Evolutionary conservation across 2,888 invertebrate genomes (phyloP).

Genomic region (Campoplex nolae): DNA sequence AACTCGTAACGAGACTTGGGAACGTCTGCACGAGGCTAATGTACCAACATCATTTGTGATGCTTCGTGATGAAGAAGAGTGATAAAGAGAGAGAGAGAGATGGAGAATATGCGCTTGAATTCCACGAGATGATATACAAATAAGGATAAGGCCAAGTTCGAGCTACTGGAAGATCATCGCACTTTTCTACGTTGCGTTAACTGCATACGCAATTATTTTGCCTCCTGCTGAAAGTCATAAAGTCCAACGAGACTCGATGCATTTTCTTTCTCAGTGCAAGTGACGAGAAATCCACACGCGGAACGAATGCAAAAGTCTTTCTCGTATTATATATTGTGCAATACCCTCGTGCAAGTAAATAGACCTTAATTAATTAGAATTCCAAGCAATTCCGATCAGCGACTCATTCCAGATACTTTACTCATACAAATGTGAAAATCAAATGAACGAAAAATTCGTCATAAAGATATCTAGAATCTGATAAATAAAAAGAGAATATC

Average conservation of each 20-base stretch:
- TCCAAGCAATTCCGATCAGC: neutral
- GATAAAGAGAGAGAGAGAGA: slow-evolving; percentile 12
- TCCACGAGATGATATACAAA: slow-evolving; percentile 60
- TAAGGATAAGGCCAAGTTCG: slow-evolving; percentile 68
- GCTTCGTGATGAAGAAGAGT: slow-evolving; percentile 36
- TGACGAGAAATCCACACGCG: slow-evolving; percentile 38
- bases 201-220: slow-evolving; percentile 55
- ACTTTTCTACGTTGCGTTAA: slow-evolving; percentile 71
- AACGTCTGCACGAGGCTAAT: slow-evolving; percentile 34
- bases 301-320: slow-evolving; percentile 42
- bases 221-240: neutral
- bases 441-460: neutral
- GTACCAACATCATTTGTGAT: slow-evolving; percentile 8
- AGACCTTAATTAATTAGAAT: neutral
- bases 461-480: neutral
- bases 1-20: slow-evolving; percentile 34
- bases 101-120: slow-evolving; percentile 49
- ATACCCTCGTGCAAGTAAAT: neutral
- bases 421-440: neutral
- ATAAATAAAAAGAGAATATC: neutral
- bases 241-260: slow-evolving; percentile 11
- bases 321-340: slow-evolving; percentile 18
- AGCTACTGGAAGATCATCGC: slow-evolving; percentile 76
- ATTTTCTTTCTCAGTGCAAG: slow-evolving; percentile 29
- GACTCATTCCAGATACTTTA: neutral